Conservation (phyloP, 1,140 invertebrate genomes). For the Calliopsis andreniformis region DNA sequence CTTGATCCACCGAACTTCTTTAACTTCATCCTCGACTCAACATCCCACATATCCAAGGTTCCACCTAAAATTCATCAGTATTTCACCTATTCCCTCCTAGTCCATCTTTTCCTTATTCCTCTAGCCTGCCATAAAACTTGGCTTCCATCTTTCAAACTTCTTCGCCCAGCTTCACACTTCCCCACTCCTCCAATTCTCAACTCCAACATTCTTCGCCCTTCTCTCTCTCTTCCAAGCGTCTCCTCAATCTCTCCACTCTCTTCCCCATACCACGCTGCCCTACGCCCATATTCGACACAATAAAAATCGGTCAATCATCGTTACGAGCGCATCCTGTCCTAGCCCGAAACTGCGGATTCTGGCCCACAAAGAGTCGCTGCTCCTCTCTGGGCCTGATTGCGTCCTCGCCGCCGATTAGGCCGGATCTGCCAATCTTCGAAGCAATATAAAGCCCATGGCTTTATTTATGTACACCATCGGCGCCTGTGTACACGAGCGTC, state of each 20-base stretch:
- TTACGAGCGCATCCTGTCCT: slow-evolving; percentile 48
- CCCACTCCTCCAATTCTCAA: neutral
- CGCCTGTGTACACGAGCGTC: slow-evolving; percentile 11
- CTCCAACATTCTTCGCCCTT: neutral
- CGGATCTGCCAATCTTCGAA: slow-evolving; percentile 66
- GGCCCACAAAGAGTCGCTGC: slow-evolving; percentile 10
- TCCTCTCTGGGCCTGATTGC: slow-evolving; percentile 42
- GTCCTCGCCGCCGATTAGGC: slow-evolving; percentile 52
- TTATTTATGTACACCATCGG: slow-evolving; percentile 65
- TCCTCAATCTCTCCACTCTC: neutral
- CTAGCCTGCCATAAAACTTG: neutral
- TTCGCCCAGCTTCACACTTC: neutral
- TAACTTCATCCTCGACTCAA: neutral
- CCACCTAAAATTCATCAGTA: no score
- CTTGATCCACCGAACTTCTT: no score
- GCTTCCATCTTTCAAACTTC: no score
- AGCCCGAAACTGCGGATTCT: slow-evolving; percentile 21
- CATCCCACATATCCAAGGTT: slow-evolving; percentile 11
- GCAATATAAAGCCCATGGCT: slow-evolving; percentile 65
- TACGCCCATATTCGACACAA: neutral
- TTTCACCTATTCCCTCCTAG: neutral
- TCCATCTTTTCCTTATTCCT: no score
- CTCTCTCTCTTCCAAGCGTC: neutral
- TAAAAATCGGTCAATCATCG: slow-evolving; percentile 60
- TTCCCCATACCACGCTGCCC: no score